These are phyloP conservation scores for Haliclystus octoradiatus DNA, from an alignment of 30 jellyfish, hydroid and myxozoan genomes.

Conservation along the genomic window DNA sequence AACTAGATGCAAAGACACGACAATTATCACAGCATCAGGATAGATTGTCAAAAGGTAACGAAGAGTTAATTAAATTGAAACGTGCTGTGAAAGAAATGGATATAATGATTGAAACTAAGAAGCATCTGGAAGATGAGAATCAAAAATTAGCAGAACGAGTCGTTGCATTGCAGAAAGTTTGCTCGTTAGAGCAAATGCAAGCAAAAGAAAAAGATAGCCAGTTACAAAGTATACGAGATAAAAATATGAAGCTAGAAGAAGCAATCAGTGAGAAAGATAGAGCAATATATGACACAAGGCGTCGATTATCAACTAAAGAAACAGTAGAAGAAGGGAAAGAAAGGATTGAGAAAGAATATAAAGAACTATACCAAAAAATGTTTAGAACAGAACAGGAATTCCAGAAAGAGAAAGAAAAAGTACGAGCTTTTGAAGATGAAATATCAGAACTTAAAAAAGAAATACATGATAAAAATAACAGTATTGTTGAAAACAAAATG, in stretches of 20 bases:
- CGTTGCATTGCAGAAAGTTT: neutral
- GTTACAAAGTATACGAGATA: neutral
- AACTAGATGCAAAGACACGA: neutral
- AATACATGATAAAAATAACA: neutral
- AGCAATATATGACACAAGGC: neutral
- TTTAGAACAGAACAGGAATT: neutral
- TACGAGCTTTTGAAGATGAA: neutral
- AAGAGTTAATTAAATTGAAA: neutral
- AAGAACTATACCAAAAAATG: neutral
- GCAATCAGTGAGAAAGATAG: neutral
- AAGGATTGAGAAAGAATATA: neutral
- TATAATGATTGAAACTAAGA: neutral
- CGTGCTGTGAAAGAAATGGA: slow-evolving; percentile 1
- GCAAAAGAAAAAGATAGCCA: neutral
- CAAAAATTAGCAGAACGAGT: neutral
- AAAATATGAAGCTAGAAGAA: neutral
- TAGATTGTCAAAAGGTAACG: neutral
- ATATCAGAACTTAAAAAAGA: neutral
- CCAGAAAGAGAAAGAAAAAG: neutral
- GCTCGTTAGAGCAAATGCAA: neutral
- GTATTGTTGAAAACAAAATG: neutral
- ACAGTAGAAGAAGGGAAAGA: neutral
- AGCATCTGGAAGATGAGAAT: neutral
- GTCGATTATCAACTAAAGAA: neutral
- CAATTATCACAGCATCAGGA: neutral